phyloP scores from a whole-genome alignment of 53 echinoderm and acorn worm genomes.

The Zoroaster sp. region DNA sequence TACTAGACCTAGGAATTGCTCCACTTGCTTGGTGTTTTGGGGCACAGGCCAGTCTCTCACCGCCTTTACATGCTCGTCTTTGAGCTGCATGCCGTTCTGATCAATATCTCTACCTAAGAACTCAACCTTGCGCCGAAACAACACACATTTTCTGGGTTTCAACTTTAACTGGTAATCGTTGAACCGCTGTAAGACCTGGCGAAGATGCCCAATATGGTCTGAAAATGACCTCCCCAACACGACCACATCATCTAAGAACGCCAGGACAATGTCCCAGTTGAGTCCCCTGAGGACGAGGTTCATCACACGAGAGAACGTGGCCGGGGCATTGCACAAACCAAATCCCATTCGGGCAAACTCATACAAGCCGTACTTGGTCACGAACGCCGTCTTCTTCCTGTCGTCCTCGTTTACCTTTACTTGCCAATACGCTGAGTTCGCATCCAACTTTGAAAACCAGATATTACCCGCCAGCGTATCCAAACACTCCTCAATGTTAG shows the following conservation, averaged over 20 bases:
- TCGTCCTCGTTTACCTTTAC: conserved; percentile 36
- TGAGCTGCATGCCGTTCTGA: background rate
- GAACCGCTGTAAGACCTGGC: conserved; percentile 30
- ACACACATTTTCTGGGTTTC: conserved; percentile 32
- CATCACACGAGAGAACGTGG: conserved; percentile 65
- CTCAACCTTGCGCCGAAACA: conserved; percentile 20
- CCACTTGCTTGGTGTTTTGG: conserved; percentile 13
- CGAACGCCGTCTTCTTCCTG: conserved; percentile 62
- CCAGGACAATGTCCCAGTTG: conserved; percentile 60
- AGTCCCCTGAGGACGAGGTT: conserved; percentile 54
- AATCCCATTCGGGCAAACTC: too few species aligned
- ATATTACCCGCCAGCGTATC: conserved; percentile 50
- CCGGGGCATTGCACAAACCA: conserved; percentile 70
- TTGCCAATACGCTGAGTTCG: conserved; percentile 42
- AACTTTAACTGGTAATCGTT: conserved; percentile 3
- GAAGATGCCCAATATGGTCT: conserved; percentile 43
- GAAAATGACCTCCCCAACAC: conserved; percentile 35
- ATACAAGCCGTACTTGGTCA: too few species aligned
- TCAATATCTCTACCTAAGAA: conserved; percentile 3
- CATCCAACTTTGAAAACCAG: conserved; percentile 58
- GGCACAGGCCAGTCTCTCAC: conserved; percentile 50
- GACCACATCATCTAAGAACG: conserved; percentile 64
- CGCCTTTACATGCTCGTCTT: background rate
- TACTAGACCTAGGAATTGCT: conserved; percentile 53
- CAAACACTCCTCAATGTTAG: conserved; percentile 63